A percentile compares a stretch with the other conserved stretches of the same genome.
Evolutionary conservation across 2,113 vertebrate genomes (phyloP).

Genomic region (Callipepla californica): DNA sequence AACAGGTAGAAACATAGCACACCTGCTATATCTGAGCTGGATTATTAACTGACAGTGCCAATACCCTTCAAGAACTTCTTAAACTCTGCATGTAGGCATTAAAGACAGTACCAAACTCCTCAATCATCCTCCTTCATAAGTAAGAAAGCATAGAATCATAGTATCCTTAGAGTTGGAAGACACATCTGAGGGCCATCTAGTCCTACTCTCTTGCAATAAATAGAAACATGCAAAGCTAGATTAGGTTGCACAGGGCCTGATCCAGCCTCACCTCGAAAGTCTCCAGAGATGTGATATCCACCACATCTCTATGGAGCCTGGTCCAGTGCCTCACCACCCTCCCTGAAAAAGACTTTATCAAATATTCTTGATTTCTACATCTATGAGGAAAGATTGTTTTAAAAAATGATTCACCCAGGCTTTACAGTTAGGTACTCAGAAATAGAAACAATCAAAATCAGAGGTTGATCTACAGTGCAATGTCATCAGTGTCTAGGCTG

Average conservation of each 20-base stretch:
- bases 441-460: not conserved
- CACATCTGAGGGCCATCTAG: too few relatives aligned
- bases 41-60: not conserved
- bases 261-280: too few relatives aligned
- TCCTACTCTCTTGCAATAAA: too few relatives aligned
- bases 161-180: too few relatives aligned
- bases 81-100: not conserved
- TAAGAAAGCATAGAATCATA: too few relatives aligned
- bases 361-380: not conserved
- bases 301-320: too few relatives aligned
- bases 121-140: not conserved
- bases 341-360: not conserved
- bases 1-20: not conserved
- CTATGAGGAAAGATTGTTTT: not conserved
- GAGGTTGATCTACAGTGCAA: not conserved
- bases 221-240: too few relatives aligned
- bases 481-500: not conserved
- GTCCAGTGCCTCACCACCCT: too few relatives aligned
- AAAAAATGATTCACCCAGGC: not conserved
- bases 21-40: rapidly evolving
- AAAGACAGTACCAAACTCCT: not conserved
- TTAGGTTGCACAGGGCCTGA: too few relatives aligned
- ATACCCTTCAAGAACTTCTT: not conserved
- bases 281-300: too few relatives aligned
- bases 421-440: not conserved